Conservation (phyloP, 2,113 vertebrate genomes). For the Capricornis sumatraensis region DNA sequence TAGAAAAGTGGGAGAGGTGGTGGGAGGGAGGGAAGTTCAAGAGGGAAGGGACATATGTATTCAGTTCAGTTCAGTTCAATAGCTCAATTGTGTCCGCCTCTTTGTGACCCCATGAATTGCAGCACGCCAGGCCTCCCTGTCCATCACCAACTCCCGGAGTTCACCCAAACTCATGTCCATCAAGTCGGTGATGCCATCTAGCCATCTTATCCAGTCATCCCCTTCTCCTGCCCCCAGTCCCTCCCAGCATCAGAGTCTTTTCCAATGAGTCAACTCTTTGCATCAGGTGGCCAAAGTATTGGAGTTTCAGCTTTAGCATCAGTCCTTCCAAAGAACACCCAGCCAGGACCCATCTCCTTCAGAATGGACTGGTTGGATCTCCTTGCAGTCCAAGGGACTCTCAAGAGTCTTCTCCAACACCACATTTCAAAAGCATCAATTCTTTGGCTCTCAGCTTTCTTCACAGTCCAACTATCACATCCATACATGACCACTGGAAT, state of each 20-base stretch:
- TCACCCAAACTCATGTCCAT: neutral
- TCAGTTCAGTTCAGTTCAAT: neutral
- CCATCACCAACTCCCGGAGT: fast-evolving
- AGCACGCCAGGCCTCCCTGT: neutral
- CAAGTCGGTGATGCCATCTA: neutral
- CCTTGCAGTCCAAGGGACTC: too few species aligned
- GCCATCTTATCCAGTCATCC: neutral
- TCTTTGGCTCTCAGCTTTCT: fast-evolving
- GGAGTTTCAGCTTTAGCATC: neutral
- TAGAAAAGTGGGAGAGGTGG: neutral
- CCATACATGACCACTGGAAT: too few species aligned
- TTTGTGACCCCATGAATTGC: neutral
- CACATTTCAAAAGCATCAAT: too few species aligned
- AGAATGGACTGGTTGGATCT: too few species aligned
- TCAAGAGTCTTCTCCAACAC: too few species aligned
- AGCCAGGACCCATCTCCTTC: too few species aligned
- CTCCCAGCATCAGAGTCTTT: neutral
- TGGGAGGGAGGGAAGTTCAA: neutral
- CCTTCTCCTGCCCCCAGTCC: neutral
- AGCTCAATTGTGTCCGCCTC: fast-evolving
- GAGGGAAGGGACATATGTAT: neutral
- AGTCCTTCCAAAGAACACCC: neutral
- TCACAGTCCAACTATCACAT: too few species aligned
- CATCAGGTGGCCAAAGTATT: neutral
- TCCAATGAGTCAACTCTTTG: neutral